These are phyloP conservation scores for Agriopis leucophaearia DNA, from an alignment of 2,888 invertebrate species.

Conservation along the genomic window DNA sequence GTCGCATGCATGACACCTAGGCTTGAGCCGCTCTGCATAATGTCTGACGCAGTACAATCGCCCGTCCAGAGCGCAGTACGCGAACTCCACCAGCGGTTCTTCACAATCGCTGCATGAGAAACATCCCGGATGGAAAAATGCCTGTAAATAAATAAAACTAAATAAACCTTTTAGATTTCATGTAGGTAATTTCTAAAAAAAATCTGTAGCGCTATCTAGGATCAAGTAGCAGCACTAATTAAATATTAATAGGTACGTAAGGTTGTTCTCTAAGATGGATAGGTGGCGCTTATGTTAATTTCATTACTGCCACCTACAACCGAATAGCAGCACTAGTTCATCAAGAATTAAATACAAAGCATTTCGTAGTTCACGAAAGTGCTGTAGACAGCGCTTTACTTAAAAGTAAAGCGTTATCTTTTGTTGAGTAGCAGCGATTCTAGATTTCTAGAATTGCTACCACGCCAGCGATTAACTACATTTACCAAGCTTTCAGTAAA, in stretches of 20 bases:
- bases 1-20: constrained; percentile 98
- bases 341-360: background rate
- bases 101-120: constrained; percentile 96
- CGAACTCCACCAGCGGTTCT: constrained; percentile 97
- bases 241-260: background rate
- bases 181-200: background rate
- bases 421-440: background rate
- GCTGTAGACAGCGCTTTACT: constrained; percentile 49
- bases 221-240: background rate
- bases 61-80: constrained; percentile 97
- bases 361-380: background rate
- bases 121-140: constrained; percentile 96
- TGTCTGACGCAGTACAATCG: constrained; percentile 97
- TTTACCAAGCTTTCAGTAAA: too few relatives aligned
- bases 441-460: background rate
- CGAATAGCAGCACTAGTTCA: constrained; percentile 21
- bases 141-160: constrained; percentile 58
- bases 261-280: too few relatives aligned
- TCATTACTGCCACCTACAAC: constrained; percentile 50
- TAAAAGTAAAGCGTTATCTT: background rate
- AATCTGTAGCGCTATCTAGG: constrained; percentile 48
- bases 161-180: background rate
- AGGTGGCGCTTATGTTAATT: too few relatives aligned
- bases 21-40: constrained; percentile 98
- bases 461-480: too few relatives aligned